Evolutionary conservation across 2,888 invertebrate genomes (phyloP), one percentile per base, ranked within the genome.

Genomic region (Xanthorhoe designata): DNA sequence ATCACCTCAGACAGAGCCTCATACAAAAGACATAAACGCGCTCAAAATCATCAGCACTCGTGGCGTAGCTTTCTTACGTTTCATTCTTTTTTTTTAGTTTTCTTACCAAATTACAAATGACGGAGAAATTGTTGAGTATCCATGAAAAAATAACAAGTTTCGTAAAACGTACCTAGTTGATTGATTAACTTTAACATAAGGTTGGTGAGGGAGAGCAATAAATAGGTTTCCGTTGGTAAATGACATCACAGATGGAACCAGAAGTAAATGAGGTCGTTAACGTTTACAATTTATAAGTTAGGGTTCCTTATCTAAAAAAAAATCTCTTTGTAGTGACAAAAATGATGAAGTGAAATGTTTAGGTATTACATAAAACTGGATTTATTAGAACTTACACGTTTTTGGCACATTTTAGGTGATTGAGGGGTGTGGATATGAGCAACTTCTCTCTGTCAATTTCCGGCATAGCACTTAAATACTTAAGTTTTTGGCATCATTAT

Each of bases 191-290:
- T 24, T 24, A 24, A 24, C 4, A 24, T 24, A 42, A 59, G 17
- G 58, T 58, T 50, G 18, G 7, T 32, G 32, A 24, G 24, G 32
- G 8, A 32, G 32, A 32, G 50, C 18, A 29, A 35, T 51, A 59
- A 59, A 59, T 50, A 59, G 47, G 53, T 47, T 61, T 54, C 53
- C 54, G 18, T 47, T 13, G 19, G 7, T 19, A 51, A 2, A 29
- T 56, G 42, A 56, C 42, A 62, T 56, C 50, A 56, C 29, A 49
- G 24, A 58, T 24, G 32, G n/a, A 29, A 42, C 24, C 4, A 42
- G n/a, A 17, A 8, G 15, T 47, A 15, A 50, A 62, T 50, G 50
- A 50, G 51, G 24, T 51, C 55, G 29, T 47, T 29, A 32, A 6
- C 32, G 6, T 29, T 13, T 38, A 38, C 2, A 38, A 10, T 15